These are phyloP conservation scores for Machaerirhynchus nigripectus DNA, from an alignment of 2,113 vertebrate species.

Conservation along the genomic window DNA sequence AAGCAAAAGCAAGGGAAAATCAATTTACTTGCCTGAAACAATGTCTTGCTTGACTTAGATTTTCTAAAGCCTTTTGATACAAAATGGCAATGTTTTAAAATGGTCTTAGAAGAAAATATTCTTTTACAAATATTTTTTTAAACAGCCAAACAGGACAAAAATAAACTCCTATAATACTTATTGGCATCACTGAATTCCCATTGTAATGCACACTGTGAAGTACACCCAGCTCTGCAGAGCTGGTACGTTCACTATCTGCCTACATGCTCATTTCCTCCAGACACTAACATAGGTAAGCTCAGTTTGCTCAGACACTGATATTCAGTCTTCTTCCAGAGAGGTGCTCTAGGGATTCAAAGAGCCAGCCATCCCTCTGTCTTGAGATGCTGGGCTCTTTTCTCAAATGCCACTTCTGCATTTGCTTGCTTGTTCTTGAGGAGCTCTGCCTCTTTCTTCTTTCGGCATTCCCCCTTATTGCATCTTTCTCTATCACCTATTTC, in stretches of 20 bases:
- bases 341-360: neutral
- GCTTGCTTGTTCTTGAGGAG: neutral
- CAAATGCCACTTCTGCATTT: neutral
- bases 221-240: neutral
- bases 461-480: neutral
- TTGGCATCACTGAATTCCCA: neutral
- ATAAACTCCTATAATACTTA: neutral
- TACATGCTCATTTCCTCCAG: neutral
- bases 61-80: neutral
- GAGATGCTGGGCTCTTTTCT: neutral
- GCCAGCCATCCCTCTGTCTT: neutral
- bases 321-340: neutral
- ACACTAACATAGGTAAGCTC: neutral
- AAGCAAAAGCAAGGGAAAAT: neutral
- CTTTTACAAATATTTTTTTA: neutral
- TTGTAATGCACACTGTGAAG: neutral
- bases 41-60: neutral
- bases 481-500: neutral
- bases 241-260: fast-evolving
- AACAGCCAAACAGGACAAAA: neutral
- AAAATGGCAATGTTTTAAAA: neutral
- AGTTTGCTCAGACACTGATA: neutral
- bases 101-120: neutral
- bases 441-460: neutral
- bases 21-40: neutral